Conservation (phyloP, 2,888 invertebrate species). For the Cephus pulcher region DNA sequence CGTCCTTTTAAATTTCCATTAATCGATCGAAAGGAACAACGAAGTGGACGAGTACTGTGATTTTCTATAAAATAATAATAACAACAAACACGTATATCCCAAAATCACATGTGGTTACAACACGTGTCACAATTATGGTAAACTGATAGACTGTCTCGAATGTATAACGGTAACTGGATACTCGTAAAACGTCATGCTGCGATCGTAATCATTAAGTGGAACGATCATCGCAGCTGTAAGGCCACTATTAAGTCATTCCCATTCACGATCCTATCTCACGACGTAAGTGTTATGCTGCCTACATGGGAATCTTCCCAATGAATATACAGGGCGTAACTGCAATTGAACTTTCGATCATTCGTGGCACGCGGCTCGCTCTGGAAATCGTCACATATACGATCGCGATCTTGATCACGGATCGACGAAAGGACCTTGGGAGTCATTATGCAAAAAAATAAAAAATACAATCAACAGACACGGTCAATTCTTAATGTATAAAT, state of each 20-base stretch:
- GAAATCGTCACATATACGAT: not conserved
- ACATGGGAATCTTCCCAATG: not conserved
- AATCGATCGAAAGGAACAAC: not conserved
- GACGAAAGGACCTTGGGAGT: not conserved
- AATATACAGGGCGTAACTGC: not conserved
- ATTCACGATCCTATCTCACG: not conserved
- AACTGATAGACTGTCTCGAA: not conserved
- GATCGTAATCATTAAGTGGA: not conserved
- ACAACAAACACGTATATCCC: not conserved
- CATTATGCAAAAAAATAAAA: not conserved
- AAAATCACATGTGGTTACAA: not conserved
- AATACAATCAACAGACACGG: not conserved
- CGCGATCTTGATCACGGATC: not conserved
- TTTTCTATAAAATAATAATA: not conserved
- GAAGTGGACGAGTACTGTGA: not conserved
- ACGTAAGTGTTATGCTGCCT: not conserved
- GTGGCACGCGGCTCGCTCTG: not conserved
- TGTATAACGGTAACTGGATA: not conserved
- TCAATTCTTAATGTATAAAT: not conserved
- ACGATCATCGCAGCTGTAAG: not conserved
- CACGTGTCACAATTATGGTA: not conserved
- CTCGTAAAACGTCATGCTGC: not conserved
- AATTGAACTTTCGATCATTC: not conserved
- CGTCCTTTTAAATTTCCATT: constrained; percentile 1
- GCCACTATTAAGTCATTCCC: not conserved